These are phyloP conservation scores for Grallaria varia DNA, from an alignment of 2,113 vertebrate species.

Conservation along the genomic window DNA sequence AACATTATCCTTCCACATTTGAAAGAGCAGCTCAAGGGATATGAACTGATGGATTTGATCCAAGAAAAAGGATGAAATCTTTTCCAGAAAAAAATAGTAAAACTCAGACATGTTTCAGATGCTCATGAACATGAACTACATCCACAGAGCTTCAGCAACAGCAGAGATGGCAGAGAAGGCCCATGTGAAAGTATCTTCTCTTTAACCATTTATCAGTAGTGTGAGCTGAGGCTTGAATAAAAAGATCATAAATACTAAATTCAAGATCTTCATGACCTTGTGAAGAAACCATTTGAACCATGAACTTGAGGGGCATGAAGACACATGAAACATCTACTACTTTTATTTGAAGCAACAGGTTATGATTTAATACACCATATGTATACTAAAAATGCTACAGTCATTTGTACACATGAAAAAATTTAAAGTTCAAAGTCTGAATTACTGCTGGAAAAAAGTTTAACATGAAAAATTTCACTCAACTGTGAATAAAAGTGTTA, in stretches of 20 bases:
- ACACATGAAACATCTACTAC: neutral
- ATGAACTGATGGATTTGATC: neutral
- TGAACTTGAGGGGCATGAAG: neutral
- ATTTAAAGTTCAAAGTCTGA: neutral
- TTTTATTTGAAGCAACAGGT: neutral
- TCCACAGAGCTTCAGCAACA: neutral
- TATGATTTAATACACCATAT: neutral
- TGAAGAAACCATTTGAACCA: neutral
- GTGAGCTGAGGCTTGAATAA: neutral
- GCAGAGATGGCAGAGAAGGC: neutral
- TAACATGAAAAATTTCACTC: neutral
- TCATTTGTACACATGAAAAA: neutral
- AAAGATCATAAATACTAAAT: neutral
- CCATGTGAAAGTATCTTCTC: neutral
- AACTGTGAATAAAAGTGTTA: neutral
- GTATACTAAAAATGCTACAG: neutral
- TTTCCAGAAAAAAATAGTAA: neutral
- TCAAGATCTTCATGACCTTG: neutral
- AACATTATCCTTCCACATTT: neutral
- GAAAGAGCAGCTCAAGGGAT: neutral
- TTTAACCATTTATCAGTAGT: neutral
- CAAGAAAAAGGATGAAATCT: neutral
- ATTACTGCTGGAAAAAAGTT: neutral
- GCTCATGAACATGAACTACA: neutral
- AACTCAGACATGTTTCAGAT: neutral